Percentiles rank a stretch among this genome's conserved stretches.
Evolutionary conservation across 1,140 invertebrate species (phyloP).

Genomic region (honey bee (Apis mellifera)): Amel_HAv3.1 CM009931.2:25165001-25165500

Average conservation of each 20-base stretch:
- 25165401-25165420: constrained; percentile 14
- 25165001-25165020: background rate
- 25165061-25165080: background rate
- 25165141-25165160: constrained; percentile 1
- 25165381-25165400: constrained; percentile 17
- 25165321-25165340: constrained; percentile 61
- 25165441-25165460: constrained; percentile 10
- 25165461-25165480: background rate
- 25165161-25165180: background rate
- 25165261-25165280: constrained; percentile 4
- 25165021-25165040: background rate
- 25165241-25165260: constrained; percentile 1
- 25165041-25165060: constrained; percentile 10
- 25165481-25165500: background rate
- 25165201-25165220: background rate
- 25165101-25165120: background rate
- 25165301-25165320: constrained; percentile 40
- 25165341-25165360: constrained; percentile 43
- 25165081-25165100: background rate
- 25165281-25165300: background rate
- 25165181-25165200: background rate
- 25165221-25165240: background rate
- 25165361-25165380: constrained; percentile 33
- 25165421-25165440: background rate
- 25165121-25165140: background rate